Evolutionary conservation across 2,113 vertebrate genomes (phyloP), one percentile per base, ranked within the genome.

Genomic region (Myotis lucifugus): DNA sequence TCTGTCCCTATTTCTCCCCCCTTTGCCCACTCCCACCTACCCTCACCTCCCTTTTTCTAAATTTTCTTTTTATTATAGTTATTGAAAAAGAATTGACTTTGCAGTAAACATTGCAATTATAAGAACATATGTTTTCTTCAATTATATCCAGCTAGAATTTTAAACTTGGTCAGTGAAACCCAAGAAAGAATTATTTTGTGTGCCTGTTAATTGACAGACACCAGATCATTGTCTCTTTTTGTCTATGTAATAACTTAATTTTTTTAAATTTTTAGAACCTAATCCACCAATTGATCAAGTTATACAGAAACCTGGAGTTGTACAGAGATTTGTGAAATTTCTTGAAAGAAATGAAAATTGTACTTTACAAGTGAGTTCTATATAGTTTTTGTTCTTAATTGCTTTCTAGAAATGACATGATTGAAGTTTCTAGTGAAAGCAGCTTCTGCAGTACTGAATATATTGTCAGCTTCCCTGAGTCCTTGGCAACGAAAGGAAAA

Each of bases 271-370:
- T 98, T 98, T 98, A 99, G 99, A 99, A 93, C 99, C 99, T 76
- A 99, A 99, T 98, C 99, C 99, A 4, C 99, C 99, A 92, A 99
- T 99, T 96, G 99, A 99, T 96, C 99, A 99, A 98, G 99, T 99
- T 13, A 99, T 99, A 97, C 98, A 99, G 97, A 99, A 99, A 81
- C 98, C 98, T 88, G 99, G 99, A 96, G 98, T 99, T 72, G 98
- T 99, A 78, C 99, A 98, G 97, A 98, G 98, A 97, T 99, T 99
- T 98, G 99, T 99, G 85, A 99, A 99, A 92, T 99, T 99, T 97
- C 98, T 99, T 82, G 99, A 99, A 97, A 99, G 98, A 95, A 99
- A 96, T 96, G 99, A 99, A 93, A 99, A 99, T 98, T 99, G 99
- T 97, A 99, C 99, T 79, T 97, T 99, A 85, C 99, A 99, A 96